Evolutionary conservation across 2,113 vertebrate species (phyloP), one percentile per base, ranked within the genome.

Genomic region (Proterorhinus semilunaris): DNA sequence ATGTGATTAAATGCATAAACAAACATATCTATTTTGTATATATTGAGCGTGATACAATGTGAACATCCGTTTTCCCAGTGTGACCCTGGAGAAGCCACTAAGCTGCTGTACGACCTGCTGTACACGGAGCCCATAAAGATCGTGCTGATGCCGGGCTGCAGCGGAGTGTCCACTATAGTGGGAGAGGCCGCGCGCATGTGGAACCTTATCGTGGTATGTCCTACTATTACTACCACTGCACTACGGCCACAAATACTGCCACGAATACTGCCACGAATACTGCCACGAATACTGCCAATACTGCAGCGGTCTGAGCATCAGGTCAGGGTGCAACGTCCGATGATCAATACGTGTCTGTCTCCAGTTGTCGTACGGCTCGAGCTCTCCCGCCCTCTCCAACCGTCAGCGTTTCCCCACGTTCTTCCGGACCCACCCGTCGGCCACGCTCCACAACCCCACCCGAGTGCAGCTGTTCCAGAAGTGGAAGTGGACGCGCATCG

Each of bases 81-180:
- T 61, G 95, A 97, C 83, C 96, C 96, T 0, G 96, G 96, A 9
- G 95, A 96, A 81, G 95, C 96, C 74, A 98, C 96, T 68, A 98
- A 97, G 86, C 90, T 95, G 79, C 92, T 98, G 66, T 98, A 98
- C 0, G 96, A 98, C 88, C 92, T 98, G 10, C 95, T 98, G 49
- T 98, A 98, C 92, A 96, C 96, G 0, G 95, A 97, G 85, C 96
- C 96, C 66, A 96, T 98, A 90, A 98, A 98, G 93, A 96, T 98
- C 51, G 95, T 98, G 57, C 93, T 98, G 68, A 94, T 98, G 96
- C 96, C 96, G 0, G 96, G 96, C 66, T 98, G 96, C 83, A 98
- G 96, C 78, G 95, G 95, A 0, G 96, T 98, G 52, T 98, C 96
- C 75, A 98, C 96, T 0, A 81, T 98, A 55, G 96, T 98, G 75